These are phyloP conservation scores for Phania funesta DNA, from an alignment of 2,888 invertebrate species.

Conservation along the genomic window DNA sequence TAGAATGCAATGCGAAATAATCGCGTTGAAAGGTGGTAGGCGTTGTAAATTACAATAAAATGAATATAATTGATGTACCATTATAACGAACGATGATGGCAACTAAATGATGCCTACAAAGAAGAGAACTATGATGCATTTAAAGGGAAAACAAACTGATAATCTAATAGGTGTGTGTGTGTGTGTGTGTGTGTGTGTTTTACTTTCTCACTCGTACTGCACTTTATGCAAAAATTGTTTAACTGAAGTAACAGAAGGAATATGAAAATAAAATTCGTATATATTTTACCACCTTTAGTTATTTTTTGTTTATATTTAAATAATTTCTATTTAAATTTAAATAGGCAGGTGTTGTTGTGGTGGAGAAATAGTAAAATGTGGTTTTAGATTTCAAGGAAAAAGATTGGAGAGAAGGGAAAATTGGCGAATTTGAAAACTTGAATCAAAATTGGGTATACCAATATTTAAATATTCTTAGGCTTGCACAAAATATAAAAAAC, in stretches of 20 bases:
- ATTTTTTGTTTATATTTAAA: background rate
- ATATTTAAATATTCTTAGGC: too few species aligned
- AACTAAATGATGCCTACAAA: conserved; percentile 26
- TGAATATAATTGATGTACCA: conserved; percentile 68
- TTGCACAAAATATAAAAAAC: too few species aligned
- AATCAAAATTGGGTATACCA: too few species aligned
- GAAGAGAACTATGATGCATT: conserved; percentile 22
- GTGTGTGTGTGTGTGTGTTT: background rate
- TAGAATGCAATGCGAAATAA: conserved; percentile 58
- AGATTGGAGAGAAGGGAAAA: background rate
- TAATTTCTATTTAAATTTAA: conserved; percentile 23
- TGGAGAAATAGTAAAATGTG: background rate
- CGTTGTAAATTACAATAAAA: conserved; percentile 68
- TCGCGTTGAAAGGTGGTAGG: conserved; percentile 68
- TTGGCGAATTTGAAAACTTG: background rate
- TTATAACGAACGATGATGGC: conserved; percentile 44
- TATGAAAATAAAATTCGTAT: background rate
- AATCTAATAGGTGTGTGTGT: conserved; percentile 47
- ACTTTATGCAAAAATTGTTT: conserved; percentile 22
- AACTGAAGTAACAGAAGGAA: conserved; percentile 23
- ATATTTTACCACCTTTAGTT: background rate
- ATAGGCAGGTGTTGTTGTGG: conserved; percentile 38
- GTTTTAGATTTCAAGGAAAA: background rate
- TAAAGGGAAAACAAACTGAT: conserved; percentile 54
- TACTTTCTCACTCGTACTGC: background rate